Conservation (phyloP, 2,797 vertebrate genomes). For the Anguilla obscura region DNA sequence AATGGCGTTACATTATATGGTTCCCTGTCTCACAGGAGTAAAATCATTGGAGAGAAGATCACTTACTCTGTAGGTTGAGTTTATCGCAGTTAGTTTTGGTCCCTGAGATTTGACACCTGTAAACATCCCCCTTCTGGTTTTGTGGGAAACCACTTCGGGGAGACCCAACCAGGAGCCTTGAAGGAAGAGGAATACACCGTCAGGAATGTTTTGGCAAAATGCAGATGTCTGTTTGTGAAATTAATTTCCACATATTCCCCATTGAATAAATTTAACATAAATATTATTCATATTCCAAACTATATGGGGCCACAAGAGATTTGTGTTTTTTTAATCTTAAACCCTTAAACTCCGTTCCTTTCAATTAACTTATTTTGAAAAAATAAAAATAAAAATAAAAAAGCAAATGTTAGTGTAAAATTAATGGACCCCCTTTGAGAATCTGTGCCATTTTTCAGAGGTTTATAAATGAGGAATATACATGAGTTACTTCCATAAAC, state of each 20-base stretch:
- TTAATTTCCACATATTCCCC: neutral
- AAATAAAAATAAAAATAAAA: neutral
- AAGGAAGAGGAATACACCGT: conserved; percentile 30
- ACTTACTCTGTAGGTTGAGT: conserved; percentile 80
- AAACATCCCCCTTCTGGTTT: conserved; percentile 87
- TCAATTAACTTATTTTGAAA: neutral
- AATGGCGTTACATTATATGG: neutral
- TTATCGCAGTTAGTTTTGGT: conserved; percentile 73
- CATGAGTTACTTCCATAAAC: neutral
- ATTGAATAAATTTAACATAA: neutral
- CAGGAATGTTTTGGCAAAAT: neutral
- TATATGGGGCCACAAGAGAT: neutral
- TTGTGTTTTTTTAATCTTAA: neutral
- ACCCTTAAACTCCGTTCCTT: neutral
- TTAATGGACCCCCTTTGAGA: neutral
- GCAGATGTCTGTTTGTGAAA: neutral
- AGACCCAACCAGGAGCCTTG: conserved; percentile 85
- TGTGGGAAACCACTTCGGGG: conserved; percentile 82
- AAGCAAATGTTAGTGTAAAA: neutral
- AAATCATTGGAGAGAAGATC: neutral
- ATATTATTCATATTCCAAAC: neutral
- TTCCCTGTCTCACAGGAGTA: neutral
- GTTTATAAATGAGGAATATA: neutral
- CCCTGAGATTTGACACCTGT: conserved; percentile 76
- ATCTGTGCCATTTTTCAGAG: neutral